Base-by-base conservation (phyloP, 1,140 invertebrate genomes). In the Drosophila baimaii region DNA sequence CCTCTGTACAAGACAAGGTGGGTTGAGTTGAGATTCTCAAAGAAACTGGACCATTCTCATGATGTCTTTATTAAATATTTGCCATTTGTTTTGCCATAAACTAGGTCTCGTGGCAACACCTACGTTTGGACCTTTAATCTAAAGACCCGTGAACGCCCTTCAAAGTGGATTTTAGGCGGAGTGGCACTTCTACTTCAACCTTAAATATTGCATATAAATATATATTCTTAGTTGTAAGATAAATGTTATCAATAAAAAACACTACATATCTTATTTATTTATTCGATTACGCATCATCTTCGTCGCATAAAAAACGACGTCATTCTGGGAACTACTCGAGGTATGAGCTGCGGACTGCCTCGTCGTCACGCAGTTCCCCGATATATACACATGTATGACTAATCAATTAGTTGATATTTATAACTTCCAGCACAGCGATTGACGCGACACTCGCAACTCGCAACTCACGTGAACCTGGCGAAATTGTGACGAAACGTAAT, bases 101-200 rank as follows among this genome's bases (percentile, higher is more conserved):
- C 2, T 2, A 94, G 94, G 80, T 94, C 93, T 82, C 94, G 98
- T 71, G 98, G 98, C 3, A 96, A 96, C 5, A 99, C 98, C 1
- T 99, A 95, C 89, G 97, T 99, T 2, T 99, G 98, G 98, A 99
- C 97, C 1, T 99, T 99, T 90, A 98, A 98, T 92, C 93, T 99
- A 12, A 97, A 96, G 93, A 97, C 95, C 1, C 97, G 96, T 91
- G 97, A 98, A 79, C 97, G 96, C 77, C 93, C 97, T 0, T 95
- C 96, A 0, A 97, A 97, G 84, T 99, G 98, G 98, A 96, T 97
- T 4, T 92, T 99, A 25, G 98, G 96, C 15, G 98, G 98, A 12
- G 98, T 98, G 0, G 97, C 97, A 8, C 94, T 99, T 31, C 92
- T 99, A 21, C 93, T 99, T 21, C 95, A 96, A 77, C 94, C 95